Conservation (phyloP, 2,888 invertebrate species). For the Machimus atricapillus region DNA sequence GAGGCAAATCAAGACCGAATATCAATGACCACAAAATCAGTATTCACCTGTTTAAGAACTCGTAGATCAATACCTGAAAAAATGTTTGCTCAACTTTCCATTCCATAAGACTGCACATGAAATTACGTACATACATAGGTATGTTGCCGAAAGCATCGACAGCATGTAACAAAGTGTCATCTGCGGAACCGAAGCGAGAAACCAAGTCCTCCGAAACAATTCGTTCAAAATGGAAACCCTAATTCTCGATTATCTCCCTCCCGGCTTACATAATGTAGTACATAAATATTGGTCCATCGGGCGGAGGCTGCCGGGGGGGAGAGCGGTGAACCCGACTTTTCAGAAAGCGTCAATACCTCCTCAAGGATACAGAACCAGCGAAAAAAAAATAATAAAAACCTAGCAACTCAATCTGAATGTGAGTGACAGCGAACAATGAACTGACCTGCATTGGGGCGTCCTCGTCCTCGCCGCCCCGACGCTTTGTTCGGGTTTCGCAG, state of each 20-base stretch:
- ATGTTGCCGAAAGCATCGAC: not conserved
- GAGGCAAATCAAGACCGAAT: not conserved
- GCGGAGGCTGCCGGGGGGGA: not conserved
- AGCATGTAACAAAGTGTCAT: not conserved
- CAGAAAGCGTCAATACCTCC: not conserved
- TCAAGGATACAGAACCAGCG: not conserved
- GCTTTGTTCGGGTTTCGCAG: not conserved
- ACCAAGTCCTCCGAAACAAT: not conserved
- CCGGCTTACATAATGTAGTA: not conserved
- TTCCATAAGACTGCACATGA: not conserved
- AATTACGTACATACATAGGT: not conserved
- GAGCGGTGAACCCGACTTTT: not conserved
- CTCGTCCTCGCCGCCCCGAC: not conserved
- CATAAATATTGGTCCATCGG: not conserved
- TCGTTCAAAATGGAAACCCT: not conserved
- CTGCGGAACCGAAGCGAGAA: not conserved
- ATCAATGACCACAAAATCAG: not conserved
- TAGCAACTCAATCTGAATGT: not conserved
- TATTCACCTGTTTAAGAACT: not conserved
- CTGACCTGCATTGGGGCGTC: conserved; percentile 7
- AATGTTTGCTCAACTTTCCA: not conserved
- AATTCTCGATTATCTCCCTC: not conserved
- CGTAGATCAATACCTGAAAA: not conserved
- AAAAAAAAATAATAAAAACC: not conserved
- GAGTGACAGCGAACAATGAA: not conserved